These are phyloP conservation scores for Drosophila tristis DNA, from an alignment of 1,140 invertebrate species.

Conservation along the genomic window DNA sequence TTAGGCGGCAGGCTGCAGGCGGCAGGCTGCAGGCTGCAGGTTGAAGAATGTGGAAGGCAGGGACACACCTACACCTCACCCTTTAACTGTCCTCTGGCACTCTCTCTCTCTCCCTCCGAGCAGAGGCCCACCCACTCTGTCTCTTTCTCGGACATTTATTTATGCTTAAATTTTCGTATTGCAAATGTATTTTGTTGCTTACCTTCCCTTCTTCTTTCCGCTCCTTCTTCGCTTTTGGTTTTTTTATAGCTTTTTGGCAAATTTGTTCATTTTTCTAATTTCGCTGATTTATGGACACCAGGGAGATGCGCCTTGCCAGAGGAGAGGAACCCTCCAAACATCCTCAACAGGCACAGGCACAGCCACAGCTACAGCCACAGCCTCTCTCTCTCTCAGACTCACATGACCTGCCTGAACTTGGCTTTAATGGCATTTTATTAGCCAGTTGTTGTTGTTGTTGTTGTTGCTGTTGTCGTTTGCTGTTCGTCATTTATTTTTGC, in stretches of 20 bases:
- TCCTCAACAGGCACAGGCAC: background rate
- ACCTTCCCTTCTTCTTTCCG: background rate
- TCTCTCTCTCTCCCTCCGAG: background rate
- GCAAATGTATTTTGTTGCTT: slow-evolving; percentile 4
- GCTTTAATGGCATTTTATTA: slow-evolving; percentile 78
- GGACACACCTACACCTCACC: background rate
- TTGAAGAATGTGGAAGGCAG: slow-evolving; percentile 12
- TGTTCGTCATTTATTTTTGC: slow-evolving; percentile 46
- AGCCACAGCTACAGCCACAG: no score
- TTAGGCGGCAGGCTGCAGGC: background rate
- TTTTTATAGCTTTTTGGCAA: slow-evolving; percentile 3
- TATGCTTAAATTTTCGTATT: background rate
- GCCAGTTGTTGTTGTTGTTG: slow-evolving; percentile 26
- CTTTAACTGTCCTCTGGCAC: background rate
- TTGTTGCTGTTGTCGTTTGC: slow-evolving; percentile 16
- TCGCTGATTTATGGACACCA: slow-evolving; percentile 62
- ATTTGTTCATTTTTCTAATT: slow-evolving; percentile 65
- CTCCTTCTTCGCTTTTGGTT: slow-evolving; percentile 18
- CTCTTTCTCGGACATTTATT: background rate
- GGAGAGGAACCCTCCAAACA: slow-evolving; percentile 4
- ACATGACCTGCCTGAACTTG: slow-evolving; percentile 80
- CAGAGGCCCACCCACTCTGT: background rate
- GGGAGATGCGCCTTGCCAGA: background rate
- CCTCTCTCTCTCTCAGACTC: slow-evolving; percentile 39
- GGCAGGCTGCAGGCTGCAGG: background rate